phyloP scores from a whole-genome alignment of 1,140 invertebrate genomes.

The Aphaenogaster floridana region DNA sequence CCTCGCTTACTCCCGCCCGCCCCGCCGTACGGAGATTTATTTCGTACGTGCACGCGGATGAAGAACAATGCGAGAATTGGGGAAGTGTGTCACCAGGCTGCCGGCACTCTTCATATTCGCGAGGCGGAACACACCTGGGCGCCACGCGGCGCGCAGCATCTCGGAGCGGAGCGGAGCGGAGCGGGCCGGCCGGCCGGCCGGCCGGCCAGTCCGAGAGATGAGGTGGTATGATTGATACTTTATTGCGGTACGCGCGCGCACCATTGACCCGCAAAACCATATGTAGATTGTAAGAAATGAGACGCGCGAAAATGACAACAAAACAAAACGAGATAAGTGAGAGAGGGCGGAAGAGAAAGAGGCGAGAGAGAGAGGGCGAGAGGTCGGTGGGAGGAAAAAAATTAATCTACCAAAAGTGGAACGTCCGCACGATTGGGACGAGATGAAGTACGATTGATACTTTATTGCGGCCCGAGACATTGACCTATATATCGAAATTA shows the following conservation, averaged over 20 bases:
- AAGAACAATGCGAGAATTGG: slow-evolving; percentile 80
- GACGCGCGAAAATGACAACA: slow-evolving; percentile 59
- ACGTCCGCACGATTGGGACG: slow-evolving; percentile 43
- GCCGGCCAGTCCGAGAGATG: slow-evolving; percentile 14
- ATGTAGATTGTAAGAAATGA: slow-evolving; percentile 61
- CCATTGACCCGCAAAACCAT: slow-evolving; percentile 56
- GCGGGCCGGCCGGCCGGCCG: neutral
- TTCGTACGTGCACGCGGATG: slow-evolving; percentile 62
- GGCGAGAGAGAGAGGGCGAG: no score
- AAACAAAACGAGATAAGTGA: slow-evolving; percentile 52
- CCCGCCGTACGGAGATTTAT: slow-evolving; percentile 58
- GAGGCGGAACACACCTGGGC: slow-evolving; percentile 64
- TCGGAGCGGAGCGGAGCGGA: slow-evolving; percentile 17
- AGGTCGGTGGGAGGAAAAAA: slow-evolving; percentile 22
- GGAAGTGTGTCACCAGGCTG: slow-evolving; percentile 77
- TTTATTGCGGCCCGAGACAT: slow-evolving; percentile 52
- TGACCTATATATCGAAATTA: slow-evolving; percentile 63
- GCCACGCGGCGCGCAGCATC: slow-evolving; percentile 63
- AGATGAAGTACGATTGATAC: slow-evolving; percentile 63
- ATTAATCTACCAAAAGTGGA: slow-evolving; percentile 63
- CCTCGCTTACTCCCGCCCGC: neutral
- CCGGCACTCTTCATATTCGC: slow-evolving; percentile 42
- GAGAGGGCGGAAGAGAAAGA: neutral
- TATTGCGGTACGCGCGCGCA: slow-evolving; percentile 46
- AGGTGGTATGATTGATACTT: slow-evolving; percentile 64